Base-by-base conservation (phyloP, 2,797 vertebrate species). In the Sorex maritimensis region DNA sequence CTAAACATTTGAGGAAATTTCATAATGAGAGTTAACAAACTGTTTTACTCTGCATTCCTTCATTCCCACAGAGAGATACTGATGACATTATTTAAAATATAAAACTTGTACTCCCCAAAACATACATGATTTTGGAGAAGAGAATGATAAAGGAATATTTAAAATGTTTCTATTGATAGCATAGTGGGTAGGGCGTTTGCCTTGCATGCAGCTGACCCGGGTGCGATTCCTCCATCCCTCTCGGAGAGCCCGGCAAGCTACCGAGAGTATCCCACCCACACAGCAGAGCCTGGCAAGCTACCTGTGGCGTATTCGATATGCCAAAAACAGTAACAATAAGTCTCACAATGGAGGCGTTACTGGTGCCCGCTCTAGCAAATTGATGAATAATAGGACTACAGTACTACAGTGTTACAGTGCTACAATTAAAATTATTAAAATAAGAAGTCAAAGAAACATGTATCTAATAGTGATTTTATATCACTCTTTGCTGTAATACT, bases 341-440 rank as follows among this genome's bases (percentile, higher is more conserved):
- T 34, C 34, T 34, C 34, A 34, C 34, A 34, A 34, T 34, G 34
- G 34, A 34, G 34, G 34, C 34, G 34, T 34, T 34, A 34, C 34
- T 34, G 34, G 34, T 34, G 34, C 34, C 34, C 34, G 34, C 34
- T 34, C 34, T 34, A 34, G 2, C 34, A 34, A 34, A 34, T 34
- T 34, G 34, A 34, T 34, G 34, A 34, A 34, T 34, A 34, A 34
- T 34, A 34, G 34, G 34, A 34, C 34, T 34, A 34, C 34, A 34
- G 34, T 34, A 34, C 34, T 34, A 34, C 34, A 34, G 34, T 34
- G 34, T 79, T 23, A 84, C 34, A 28, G 46, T 86, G 49, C 73
- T 44, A 21, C 34, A 86, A 46, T 86, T 34, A 67, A 26, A 83
- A 63, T 73, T 91, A 82, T 81, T 73, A 82, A 86, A 72, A 90